Conservation (phyloP, 2,888 invertebrate genomes). For the Nymphalis c-album region DNA sequence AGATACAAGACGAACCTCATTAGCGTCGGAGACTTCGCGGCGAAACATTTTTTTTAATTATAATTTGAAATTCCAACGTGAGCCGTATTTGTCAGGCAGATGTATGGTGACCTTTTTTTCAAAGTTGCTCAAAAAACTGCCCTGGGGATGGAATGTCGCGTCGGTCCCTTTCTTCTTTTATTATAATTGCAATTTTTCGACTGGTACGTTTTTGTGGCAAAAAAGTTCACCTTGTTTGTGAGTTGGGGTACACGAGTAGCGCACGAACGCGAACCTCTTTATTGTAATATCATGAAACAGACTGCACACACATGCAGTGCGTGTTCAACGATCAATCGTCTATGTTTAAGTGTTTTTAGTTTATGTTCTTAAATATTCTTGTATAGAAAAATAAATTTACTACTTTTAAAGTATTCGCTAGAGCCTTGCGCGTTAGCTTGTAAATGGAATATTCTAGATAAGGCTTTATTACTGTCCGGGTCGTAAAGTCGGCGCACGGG, state of each 20-base stretch:
- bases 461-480: slow-evolving; percentile 35
- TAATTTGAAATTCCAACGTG: slow-evolving; percentile 19
- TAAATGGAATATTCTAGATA: slow-evolving; percentile 41
- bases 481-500: slow-evolving; percentile 27
- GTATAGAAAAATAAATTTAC: too few species aligned
- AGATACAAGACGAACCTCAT: slow-evolving; percentile 26
- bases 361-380: too few species aligned
- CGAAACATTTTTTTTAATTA: slow-evolving; percentile 17
- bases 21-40: slow-evolving; percentile 19
- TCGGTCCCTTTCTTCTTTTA: slow-evolving; percentile 20
- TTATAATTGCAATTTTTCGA: slow-evolving; percentile 22
- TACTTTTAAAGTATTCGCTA: not conserved
- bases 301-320: too few species aligned
- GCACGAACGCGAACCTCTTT: too few species aligned
- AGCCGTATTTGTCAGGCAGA: slow-evolving; percentile 15
- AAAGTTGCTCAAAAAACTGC: slow-evolving; percentile 18
- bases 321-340: too few species aligned
- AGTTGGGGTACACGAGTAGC: not conserved
- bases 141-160: slow-evolving; percentile 18
- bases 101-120: slow-evolving; percentile 9
- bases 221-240: not conserved
- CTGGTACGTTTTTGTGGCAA: slow-evolving; percentile 3
- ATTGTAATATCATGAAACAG: too few species aligned
- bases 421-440: slow-evolving; percentile 23
- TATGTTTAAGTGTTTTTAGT: too few species aligned